A percentile compares a stretch with the other conserved stretches of the same genome.
Conservation (phyloP, 1,140 invertebrate species). For the Trialeurodes vaporariorum region DNA sequence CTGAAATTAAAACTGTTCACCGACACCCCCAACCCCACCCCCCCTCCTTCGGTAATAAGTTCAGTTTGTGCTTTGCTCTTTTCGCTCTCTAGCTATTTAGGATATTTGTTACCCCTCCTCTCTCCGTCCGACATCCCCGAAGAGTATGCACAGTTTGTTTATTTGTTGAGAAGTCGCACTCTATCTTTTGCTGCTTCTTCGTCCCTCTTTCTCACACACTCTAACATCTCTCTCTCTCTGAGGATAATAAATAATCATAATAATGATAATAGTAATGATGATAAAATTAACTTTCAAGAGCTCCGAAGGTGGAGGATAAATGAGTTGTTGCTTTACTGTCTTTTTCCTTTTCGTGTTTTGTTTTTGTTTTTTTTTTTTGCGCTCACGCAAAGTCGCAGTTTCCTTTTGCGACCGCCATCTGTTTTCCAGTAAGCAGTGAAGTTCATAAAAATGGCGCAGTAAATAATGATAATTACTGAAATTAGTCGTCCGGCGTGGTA, state of each 20-base stretch:
- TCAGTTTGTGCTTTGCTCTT: no score
- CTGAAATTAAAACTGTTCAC: not conserved
- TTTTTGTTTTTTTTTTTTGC: not conserved
- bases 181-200: no score
- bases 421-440: not conserved
- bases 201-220: no score
- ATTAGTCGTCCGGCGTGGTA: no score
- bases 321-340: no score
- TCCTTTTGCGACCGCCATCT: not conserved
- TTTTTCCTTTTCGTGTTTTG: no score
- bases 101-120: no score
- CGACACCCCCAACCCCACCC: no score
- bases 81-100: not conserved
- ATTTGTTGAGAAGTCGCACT: not conserved
- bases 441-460: not conserved
- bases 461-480: constrained; percentile 1
- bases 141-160: no score
- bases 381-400: not conserved
- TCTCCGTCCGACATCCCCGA: no score
- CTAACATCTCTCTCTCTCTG: no score
- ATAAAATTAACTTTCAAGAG: not conserved
- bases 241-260: not conserved
- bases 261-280: not conserved
- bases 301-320: not conserved
- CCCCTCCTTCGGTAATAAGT: not conserved